Percentiles rank a stretch among this genome's conserved stretches.
Evolutionary conservation across 2,113 vertebrate species (phyloP).

Genomic region (Larimichthys crocea): DNA sequence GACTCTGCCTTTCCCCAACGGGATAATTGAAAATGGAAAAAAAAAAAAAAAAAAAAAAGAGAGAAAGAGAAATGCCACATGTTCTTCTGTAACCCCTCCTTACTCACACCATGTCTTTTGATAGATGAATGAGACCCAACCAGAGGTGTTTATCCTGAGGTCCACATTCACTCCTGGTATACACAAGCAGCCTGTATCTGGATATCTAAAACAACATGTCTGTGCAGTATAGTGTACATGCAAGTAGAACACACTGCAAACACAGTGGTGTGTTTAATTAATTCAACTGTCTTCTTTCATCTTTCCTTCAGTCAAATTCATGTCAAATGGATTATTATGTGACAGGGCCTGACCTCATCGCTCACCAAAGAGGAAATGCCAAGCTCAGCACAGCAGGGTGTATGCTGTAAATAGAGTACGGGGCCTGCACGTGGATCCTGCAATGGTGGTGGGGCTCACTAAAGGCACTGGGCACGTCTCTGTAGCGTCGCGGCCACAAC

Average conservation of each 20-base stretch:
- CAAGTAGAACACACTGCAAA: neutral
- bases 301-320: neutral
- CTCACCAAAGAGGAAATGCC: too few species aligned
- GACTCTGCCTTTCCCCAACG: constrained; percentile 55
- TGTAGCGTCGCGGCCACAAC: too few species aligned
- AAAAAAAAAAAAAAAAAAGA: neutral
- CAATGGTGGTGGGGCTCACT: neutral
- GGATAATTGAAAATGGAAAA: constrained; percentile 78
- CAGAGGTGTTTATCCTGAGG: neutral
- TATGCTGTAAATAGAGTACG: neutral
- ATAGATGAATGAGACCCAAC: constrained; percentile 27
- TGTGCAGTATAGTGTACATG: neutral
- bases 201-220: neutral
- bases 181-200: neutral
- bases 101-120: constrained; percentile 34
- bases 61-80: constrained; percentile 54
- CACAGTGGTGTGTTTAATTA: neutral
- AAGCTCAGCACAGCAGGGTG: too few species aligned
- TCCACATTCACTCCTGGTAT: neutral
- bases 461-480: too few species aligned
- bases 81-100: constrained; percentile 22
- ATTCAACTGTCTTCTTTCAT: neutral
- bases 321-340: too few species aligned
- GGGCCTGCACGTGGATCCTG: too few species aligned
- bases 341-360: too few species aligned